A percentile compares a stretch with the other conserved stretches of the same genome.
These are phyloP conservation scores for Eristalinus aeneus DNA, from an alignment of 2,888 invertebrate species.

Conservation along the genomic window DNA sequence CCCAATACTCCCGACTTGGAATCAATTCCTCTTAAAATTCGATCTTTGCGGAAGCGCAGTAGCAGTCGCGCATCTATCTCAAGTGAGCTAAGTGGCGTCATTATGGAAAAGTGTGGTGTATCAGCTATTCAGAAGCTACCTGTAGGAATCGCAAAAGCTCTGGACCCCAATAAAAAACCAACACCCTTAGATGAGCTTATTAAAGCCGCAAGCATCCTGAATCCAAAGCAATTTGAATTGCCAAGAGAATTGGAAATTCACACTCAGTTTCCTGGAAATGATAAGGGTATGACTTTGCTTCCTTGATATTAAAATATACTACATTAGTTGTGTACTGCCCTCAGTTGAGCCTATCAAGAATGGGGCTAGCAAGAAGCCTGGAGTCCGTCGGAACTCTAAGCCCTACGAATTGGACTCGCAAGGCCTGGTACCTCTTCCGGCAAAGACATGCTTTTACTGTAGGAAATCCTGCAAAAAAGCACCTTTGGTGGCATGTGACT, in stretches of 20 bases:
- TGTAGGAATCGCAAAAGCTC: slow-evolving; percentile 76
- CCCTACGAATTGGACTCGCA: slow-evolving; percentile 83
- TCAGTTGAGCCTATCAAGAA: slow-evolving; percentile 76
- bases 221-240: slow-evolving; percentile 94
- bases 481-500: slow-evolving; percentile 95
- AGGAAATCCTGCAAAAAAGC: slow-evolving; percentile 91
- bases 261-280: slow-evolving; percentile 90
- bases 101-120: slow-evolving; percentile 75
- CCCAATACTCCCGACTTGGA: slow-evolving; percentile 78
- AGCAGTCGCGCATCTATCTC: slow-evolving; percentile 76
- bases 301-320: neutral
- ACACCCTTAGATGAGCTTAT: slow-evolving; percentile 90
- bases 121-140: slow-evolving; percentile 75
- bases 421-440: slow-evolving; percentile 89
- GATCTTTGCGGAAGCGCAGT: slow-evolving; percentile 79
- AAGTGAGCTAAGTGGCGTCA: slow-evolving; percentile 75
- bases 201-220: slow-evolving; percentile 90
- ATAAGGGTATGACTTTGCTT: slow-evolving; percentile 84
- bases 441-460: slow-evolving; percentile 92
- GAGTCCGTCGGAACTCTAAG: slow-evolving; percentile 77
- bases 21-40: slow-evolving; percentile 80
- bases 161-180: slow-evolving; percentile 79
- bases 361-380: slow-evolving; percentile 74
- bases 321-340: slow-evolving; percentile 16
- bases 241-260: slow-evolving; percentile 90